Percentiles rank a stretch among this genome's conserved stretches.
Evolutionary conservation across 2,113 vertebrate species (phyloP).

Genomic region (Xiphophorus couchianus): DNA sequence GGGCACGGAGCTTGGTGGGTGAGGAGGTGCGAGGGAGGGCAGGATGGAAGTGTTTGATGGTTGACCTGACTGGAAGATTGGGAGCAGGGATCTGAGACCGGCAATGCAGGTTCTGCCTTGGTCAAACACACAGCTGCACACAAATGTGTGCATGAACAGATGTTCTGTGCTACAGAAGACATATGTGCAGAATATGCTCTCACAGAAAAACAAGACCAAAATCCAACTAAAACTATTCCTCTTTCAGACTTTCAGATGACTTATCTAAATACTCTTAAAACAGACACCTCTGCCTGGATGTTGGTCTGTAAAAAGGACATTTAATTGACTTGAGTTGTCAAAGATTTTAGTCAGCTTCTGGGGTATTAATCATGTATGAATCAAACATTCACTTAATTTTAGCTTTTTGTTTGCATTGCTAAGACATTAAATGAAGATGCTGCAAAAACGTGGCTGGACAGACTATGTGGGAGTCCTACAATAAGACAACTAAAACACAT

Average conservation of each 20-base stretch:
- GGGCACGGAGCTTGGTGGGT: constrained; percentile 55
- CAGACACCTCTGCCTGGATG: background rate
- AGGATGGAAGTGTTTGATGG: constrained; percentile 90
- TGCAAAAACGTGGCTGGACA: background rate
- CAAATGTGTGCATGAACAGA: constrained; percentile 45
- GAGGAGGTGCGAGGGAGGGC: constrained; percentile 74
- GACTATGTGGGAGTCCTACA: no score
- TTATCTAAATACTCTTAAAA: constrained; percentile 2
- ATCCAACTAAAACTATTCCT: constrained; percentile 2
- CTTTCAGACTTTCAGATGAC: constrained; percentile 24
- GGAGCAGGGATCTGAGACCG: constrained; percentile 87
- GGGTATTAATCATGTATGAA: no score
- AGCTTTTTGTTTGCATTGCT: no score
- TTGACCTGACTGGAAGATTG: constrained; percentile 99
- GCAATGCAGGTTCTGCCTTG: constrained; percentile 73
- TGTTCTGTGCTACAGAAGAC: constrained; percentile 23
- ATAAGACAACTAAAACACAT: constrained; percentile 5
- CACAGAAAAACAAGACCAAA: constrained; percentile 15
- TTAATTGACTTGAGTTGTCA: background rate
- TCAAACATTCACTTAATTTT: no score
- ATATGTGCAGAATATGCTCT: constrained; percentile 14
- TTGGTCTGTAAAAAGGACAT: background rate
- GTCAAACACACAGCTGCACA: constrained; percentile 64
- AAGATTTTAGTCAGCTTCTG: no score
- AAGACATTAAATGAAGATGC: no score